Evolutionary conservation across 2,113 vertebrate genomes (phyloP).

Genomic region (Microcebus griseorufus): DNA sequence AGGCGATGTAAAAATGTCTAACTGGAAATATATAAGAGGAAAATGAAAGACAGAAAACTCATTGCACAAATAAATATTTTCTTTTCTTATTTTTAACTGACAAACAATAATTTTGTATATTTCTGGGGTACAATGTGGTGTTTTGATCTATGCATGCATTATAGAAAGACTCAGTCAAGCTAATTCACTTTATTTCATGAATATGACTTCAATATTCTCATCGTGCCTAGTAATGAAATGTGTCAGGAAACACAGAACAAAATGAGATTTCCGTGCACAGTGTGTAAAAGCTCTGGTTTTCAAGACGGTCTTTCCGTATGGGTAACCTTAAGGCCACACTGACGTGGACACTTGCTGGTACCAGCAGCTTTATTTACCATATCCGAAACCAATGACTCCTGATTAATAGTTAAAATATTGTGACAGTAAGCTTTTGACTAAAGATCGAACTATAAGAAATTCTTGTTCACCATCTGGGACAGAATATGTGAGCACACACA

Average conservation of each 20-base stretch:
- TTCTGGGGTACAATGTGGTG: background rate
- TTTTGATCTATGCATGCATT: background rate
- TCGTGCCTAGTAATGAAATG: accelerated
- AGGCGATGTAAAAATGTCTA: accelerated
- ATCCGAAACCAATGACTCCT: background rate
- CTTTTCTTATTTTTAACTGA: background rate
- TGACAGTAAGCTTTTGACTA: background rate
- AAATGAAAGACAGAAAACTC: accelerated
- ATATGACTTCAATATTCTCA: background rate
- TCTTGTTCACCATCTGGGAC: background rate
- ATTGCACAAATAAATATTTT: too few species aligned
- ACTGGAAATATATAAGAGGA: background rate
- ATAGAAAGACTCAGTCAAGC: background rate
- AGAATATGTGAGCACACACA: background rate
- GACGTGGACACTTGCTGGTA: background rate
- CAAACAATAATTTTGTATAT: background rate
- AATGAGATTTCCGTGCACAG: background rate
- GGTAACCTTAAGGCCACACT: background rate
- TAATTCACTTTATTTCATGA: background rate
- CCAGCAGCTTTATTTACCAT: background rate
- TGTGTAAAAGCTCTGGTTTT: background rate
- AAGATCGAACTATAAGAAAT: background rate
- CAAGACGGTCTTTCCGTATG: background rate
- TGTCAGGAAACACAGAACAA: background rate
- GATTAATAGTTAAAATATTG: background rate